Base-by-base conservation (phyloP, 1,140 invertebrate genomes). In the Lucilia cuprina region DNA sequence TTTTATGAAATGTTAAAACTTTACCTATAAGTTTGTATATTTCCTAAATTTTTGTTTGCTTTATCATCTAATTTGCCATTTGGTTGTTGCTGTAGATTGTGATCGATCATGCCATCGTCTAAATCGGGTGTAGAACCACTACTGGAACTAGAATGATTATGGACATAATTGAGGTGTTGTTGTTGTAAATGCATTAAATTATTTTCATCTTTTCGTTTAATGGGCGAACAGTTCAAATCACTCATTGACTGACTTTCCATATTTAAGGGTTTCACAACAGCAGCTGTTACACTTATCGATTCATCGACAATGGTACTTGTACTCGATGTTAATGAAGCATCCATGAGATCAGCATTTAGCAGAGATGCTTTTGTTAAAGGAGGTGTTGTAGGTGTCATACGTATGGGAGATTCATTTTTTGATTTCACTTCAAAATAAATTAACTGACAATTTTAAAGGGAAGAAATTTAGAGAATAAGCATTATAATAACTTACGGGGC, bases 11-110 rank as follows among this genome's bases (percentile, higher is more conserved):
- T 25, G 13, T 35, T n/a, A 85, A 83, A 21, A 77, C 90, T 89
- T 91, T 93, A 96, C 96, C 95, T 96, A 92, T 97, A 97, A 47
- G 96, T 96, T 93, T 96, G 96, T 88, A 96, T 95, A 92, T 96
- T 95, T 89, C 93, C 94, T 86, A 95, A 92, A 83, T 93, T 92
- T 91, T 94, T 95, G 91, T 93, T 94, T 88, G 95, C 94, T 88
- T 95, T 95, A 80, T 95, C 94, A 88, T 90, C 88, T 65, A 70
- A n/a, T 82, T 84, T 86, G 91, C 91, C 84, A 74, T 85, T 85
- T 34, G 19, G 34, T 82, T 90, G 50, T 30, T 80, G 82, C 17
- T 86, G 84, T 13, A 80, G 49, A 78, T 89, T 88, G 86, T 90
- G 88, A 78, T 91, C 89, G 85, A 91, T 86, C 13, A 89, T 85